Base-by-base conservation (phyloP, 2,113 vertebrate species). In the Saccopteryx bilineata region DNA sequence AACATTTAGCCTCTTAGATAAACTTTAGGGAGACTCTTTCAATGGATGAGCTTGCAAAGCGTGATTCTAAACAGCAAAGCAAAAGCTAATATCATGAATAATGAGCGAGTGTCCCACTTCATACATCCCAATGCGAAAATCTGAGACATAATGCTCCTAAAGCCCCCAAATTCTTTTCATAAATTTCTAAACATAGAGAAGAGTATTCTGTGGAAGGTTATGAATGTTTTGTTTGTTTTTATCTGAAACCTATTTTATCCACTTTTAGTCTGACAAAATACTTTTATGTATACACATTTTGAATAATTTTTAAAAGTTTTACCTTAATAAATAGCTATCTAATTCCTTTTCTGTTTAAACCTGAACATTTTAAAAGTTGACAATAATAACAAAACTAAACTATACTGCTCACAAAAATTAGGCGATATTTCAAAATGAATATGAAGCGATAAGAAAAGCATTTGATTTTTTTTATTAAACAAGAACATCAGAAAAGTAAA, bases 1-100 rank as follows among this genome's bases (percentile, higher is more conserved):
- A 69, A 68, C 28, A 88, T 85, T 96, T 61, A 96, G 65, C 6
- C 69, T 94, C 89, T 96, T 54, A 87, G n/a, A 89, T 33, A 71
- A 8, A 48, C 26, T 75, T 83, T 83, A 50, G 68, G 19, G 79
- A 76, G 48, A 75, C 63, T 72, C n/a, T 91, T 48, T 50, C 75
- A 68, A 58, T 39, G 50, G 5, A 83, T 48, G 1, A 9, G 17
- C 5, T 74, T 94, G n/a, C 60, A 75, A 72, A 83, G 21, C 12
- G 2, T 89, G 48, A 82, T 87, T 94, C 39, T 68, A 33, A 95
- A 85, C 4, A 86, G 17, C 23, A 87, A 81, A 90, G 66, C 14
- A 82, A 93, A 86, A 86, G 13, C 13, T 71, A 54, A 17, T 19
- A 60, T 93, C 17, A 60, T 2, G 24, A 17, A 2, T 69, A 26